These are phyloP conservation scores for Gobius niger DNA, from an alignment of 2,113 vertebrate species.

Conservation along the genomic window DNA sequence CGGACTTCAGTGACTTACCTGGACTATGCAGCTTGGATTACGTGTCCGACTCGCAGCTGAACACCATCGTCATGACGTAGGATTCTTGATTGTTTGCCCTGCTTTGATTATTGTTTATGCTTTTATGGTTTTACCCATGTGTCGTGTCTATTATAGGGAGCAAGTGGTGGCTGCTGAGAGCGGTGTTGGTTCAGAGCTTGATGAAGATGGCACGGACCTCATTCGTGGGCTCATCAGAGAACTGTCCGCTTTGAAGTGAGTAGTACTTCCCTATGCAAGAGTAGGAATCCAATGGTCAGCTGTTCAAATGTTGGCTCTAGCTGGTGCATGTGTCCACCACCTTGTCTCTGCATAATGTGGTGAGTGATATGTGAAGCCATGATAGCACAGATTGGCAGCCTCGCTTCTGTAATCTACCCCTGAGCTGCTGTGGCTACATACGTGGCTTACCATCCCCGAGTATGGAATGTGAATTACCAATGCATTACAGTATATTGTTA, in stretches of 20 bases:
- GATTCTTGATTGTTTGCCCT: constrained; percentile 1
- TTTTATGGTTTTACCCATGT: background rate
- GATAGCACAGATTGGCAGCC: too few species aligned
- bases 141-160: constrained; percentile 38
- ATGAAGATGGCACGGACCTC: constrained; percentile 77
- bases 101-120: too few species aligned
- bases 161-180: constrained; percentile 22
- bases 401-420: too few species aligned
- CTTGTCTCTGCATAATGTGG: too few species aligned
- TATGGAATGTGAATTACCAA: too few species aligned
- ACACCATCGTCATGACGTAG: constrained; percentile 65
- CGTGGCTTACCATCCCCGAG: too few species aligned
- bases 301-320: too few species aligned
- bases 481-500: too few species aligned
- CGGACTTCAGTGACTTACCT: constrained; percentile 8
- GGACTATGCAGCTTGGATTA: constrained; percentile 37
- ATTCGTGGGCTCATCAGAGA: constrained; percentile 82
- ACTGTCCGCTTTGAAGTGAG: constrained; percentile 87
- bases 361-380: too few species aligned
- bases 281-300: too few species aligned
- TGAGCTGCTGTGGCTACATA: too few species aligned
- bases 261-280: background rate
- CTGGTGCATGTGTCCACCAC: too few species aligned
- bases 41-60: constrained; percentile 75
- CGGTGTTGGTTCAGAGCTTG: background rate